Base-by-base conservation (phyloP, 1,140 invertebrate species). In the Dendrolimus kikuchii region DNA sequence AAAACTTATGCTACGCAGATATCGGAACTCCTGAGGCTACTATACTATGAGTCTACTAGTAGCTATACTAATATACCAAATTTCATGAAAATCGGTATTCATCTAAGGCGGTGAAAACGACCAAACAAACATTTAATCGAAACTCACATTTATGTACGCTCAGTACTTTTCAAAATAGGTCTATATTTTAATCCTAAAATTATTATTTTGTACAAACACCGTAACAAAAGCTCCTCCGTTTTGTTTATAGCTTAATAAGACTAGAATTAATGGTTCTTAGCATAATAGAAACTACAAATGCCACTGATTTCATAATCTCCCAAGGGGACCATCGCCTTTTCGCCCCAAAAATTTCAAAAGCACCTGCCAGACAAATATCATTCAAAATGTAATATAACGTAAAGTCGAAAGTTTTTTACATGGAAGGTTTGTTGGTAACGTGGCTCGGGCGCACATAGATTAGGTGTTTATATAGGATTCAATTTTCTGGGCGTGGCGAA, bases 251-350 rank as follows among this genome's bases (percentile, higher is more conserved):
- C 73, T 77, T 80, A 85, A 77, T 85, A 84, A 87, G 77, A 72
- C 76, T 63, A 77, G 70, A 87, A 81, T 87, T 85, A 85, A 87
- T 85, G 81, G 79, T 83, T 87, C 79, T 71, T 78, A 74, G 71
- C 81, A 87, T 82, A 87, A 87, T 87, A 87, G 81, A 84, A 82
- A 78, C 66, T 88, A 83, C 86, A 88, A 88, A 88, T 88, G 86
- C 86, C 87, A 88, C 75, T 88, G 87, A 88, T 88, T 88, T 88
- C 81, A 88, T 88, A 82, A 80, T 80, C 72, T 87, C 87, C 80
- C 86, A 51, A 71, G 86, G 79, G 87, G 87, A 59, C 71, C 73
- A 81, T 82, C 79, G 72, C 70, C 61, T 79, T 78, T 74, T 77
- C 75, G 79, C 81, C 83, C 83, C 57, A 84, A 83, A 86, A 83